Evolutionary conservation across 1,140 invertebrate species (phyloP).

Genomic region (Stegodyphus dumicola): DNA sequence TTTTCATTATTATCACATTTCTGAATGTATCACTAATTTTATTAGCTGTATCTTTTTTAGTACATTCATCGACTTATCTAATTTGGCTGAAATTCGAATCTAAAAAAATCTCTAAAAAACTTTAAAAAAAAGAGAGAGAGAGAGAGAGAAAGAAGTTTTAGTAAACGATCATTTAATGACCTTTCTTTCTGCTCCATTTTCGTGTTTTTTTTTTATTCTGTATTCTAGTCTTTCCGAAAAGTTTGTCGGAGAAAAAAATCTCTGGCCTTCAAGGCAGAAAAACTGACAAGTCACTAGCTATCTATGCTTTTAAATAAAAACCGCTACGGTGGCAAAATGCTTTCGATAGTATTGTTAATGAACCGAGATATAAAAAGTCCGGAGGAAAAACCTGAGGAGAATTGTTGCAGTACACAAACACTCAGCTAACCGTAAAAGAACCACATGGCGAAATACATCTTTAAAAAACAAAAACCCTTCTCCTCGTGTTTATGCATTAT

Average conservation of each 20-base stretch:
- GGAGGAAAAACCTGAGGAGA: background rate
- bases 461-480: too few species aligned
- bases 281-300: conserved; percentile 30
- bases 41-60: too few species aligned
- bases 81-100: too few species aligned
- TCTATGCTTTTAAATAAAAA: conserved; percentile 32
- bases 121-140: too few species aligned
- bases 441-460: background rate
- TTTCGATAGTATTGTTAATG: conserved; percentile 50
- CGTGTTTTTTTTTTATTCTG: background rate
- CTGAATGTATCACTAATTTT: too few species aligned
- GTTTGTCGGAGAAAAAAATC: background rate
- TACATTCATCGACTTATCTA: too few species aligned
- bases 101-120: too few species aligned
- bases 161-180: conserved; percentile 44
- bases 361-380: conserved; percentile 21
- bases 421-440: conserved; percentile 16
- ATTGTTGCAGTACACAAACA: conserved; percentile 1
- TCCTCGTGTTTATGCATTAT: too few species aligned
- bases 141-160: background rate
- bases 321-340: conserved; percentile 24
- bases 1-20: too few species aligned
- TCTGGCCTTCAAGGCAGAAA: conserved; percentile 1
- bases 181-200: conserved; percentile 26
- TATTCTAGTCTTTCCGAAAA: background rate